Conservation (phyloP, 1,140 invertebrate species). For the Drosophila funebris region DNA sequence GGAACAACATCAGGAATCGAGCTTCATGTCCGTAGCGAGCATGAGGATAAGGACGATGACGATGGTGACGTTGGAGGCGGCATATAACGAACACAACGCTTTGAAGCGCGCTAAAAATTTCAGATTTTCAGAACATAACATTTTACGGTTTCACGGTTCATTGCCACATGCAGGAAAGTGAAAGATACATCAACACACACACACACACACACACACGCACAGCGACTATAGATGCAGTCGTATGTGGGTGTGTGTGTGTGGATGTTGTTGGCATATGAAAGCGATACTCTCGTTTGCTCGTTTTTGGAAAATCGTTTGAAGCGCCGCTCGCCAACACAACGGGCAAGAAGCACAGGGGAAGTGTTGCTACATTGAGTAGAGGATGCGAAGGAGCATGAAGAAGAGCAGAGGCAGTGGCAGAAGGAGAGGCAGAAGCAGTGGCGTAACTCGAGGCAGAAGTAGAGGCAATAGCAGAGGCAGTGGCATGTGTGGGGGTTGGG, state of each 20-base stretch:
- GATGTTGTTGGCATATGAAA: slow-evolving; percentile 49
- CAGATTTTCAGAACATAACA: slow-evolving; percentile 81
- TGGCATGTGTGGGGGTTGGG: neutral
- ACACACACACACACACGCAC: slow-evolving; percentile 4
- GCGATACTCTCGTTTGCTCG: slow-evolving; percentile 59
- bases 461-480: no score
- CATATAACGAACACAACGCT: slow-evolving; percentile 38
- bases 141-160: slow-evolving; percentile 81
- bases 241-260: slow-evolving; percentile 3
- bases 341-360: neutral
- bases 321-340: slow-evolving; percentile 14
- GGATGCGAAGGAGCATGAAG: neutral
- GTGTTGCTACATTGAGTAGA: neutral
- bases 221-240: neutral
- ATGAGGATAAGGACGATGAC: neutral
- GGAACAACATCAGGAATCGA: slow-evolving; percentile 16
- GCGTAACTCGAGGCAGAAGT: no score
- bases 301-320: slow-evolving; percentile 65
- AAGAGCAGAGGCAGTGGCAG: neutral
- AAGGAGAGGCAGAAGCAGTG: neutral
- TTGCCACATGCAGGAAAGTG: slow-evolving; percentile 79
- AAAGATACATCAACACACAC: slow-evolving; percentile 63
- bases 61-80: neutral
- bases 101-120: slow-evolving; percentile 77
- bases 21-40: neutral